phyloP scores from a whole-genome alignment of 2,797 vertebrate genomes.

The Karalla daura region DNA sequence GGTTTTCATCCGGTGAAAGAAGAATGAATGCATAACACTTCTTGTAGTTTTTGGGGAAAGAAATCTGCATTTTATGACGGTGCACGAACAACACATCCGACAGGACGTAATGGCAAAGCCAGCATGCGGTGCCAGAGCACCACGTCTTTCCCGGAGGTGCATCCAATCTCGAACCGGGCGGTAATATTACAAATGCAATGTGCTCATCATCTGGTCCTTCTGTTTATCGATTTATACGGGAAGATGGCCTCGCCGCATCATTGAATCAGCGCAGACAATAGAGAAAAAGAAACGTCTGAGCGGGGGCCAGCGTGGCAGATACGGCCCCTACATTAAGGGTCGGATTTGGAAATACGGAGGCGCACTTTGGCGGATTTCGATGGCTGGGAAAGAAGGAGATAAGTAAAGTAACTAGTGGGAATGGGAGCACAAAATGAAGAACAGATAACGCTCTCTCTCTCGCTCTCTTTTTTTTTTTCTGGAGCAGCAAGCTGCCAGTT shows the following conservation, averaged over 20 bases:
- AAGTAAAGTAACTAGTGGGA: slow-evolving; percentile 37
- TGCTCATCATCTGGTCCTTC: slow-evolving; percentile 20
- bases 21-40: not conserved
- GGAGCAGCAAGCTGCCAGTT: slow-evolving; percentile 43
- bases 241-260: slow-evolving; percentile 6
- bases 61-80: slow-evolving; percentile 11
- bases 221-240: slow-evolving; percentile 27
- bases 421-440: slow-evolving; percentile 36
- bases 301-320: slow-evolving; percentile 3
- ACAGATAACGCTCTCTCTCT: slow-evolving; percentile 46
- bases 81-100: slow-evolving; percentile 25
- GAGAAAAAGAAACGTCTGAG: slow-evolving; percentile 33
- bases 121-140: slow-evolving; percentile 17
- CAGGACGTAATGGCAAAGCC: slow-evolving; percentile 32
- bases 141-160: slow-evolving; percentile 9
- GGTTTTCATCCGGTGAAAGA: slow-evolving; percentile 22
- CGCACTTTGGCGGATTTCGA: slow-evolving; percentile 36
- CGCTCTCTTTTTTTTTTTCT: too few species aligned
- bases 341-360: not conserved
- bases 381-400: slow-evolving; percentile 42
- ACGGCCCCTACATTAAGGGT: slow-evolving; percentile 24
- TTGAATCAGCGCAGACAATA: slow-evolving; percentile 22
- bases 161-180: slow-evolving; percentile 12
- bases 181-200: slow-evolving; percentile 37
- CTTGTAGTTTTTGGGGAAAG: not conserved